A percentile compares a stretch with the other conserved stretches of the same genome.
These are phyloP conservation scores for Eupeodes latifasciatus DNA, from an alignment of 2,888 invertebrate species.

Conservation along the genomic window DNA sequence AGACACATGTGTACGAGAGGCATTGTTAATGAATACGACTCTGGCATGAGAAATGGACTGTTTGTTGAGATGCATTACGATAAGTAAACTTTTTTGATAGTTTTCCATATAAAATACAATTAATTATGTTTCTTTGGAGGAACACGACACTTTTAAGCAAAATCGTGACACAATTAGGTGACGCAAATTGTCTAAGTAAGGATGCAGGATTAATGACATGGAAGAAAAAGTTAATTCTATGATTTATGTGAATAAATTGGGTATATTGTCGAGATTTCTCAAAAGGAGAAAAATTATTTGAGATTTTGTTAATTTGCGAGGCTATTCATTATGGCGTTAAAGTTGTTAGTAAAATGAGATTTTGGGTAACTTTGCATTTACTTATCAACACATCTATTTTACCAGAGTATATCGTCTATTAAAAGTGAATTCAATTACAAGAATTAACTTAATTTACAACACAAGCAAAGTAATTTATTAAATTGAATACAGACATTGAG, in stretches of 20 bases:
- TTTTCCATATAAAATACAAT: slow-evolving; percentile 1
- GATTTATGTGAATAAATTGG: not conserved
- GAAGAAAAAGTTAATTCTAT: not conserved
- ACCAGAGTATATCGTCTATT: too few species aligned
- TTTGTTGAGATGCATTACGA: slow-evolving; percentile 11
- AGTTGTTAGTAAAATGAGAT: too few species aligned
- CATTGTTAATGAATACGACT: slow-evolving; percentile 30
- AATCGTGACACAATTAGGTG: slow-evolving; percentile 20
- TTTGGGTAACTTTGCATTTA: too few species aligned
- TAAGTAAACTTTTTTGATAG: slow-evolving; percentile 15
- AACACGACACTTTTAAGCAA: slow-evolving; percentile 11
- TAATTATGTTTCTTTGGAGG: slow-evolving; percentile 3
- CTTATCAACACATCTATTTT: too few species aligned
- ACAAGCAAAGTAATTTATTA: too few species aligned
- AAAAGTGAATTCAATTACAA: too few species aligned
- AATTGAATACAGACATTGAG: too few species aligned
- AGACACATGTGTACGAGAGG: not conserved
- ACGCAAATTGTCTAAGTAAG: not conserved
- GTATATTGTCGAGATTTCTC: not conserved
- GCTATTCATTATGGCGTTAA: not conserved
- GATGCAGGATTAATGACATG: not conserved
- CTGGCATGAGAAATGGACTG: slow-evolving; percentile 44
- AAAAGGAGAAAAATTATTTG: not conserved
- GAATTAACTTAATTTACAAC: too few species aligned
- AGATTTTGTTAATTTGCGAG: not conserved